Base-by-base conservation (phyloP, 2,113 vertebrate species). In the Chauna torquata region DNA sequence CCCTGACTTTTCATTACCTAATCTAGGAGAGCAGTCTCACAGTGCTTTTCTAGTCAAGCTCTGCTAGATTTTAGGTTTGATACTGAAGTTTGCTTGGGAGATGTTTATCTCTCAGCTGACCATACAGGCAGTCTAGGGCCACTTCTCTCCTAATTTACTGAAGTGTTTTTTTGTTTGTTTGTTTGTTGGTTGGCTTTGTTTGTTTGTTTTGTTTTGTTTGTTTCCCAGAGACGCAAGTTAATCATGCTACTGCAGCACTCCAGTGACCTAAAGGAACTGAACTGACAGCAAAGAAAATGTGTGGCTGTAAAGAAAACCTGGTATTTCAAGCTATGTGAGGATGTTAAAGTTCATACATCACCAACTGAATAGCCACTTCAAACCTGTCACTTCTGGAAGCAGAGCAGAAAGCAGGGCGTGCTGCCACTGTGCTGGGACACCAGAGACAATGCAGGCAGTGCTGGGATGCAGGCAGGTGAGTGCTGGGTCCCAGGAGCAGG, bases 381-480 rank as follows among this genome's bases (percentile, higher is more conserved):
- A 77, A 79, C 19, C 47, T 1, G 0, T 32, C 42, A 28, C 30
- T 94, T 86, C 17, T 78, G 49, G 83, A 92, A 61, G 9, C 16
- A 47, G 54, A 68, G 20, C 28, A 24, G 32, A 34, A 66, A 27
- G 64, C 70, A 47, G 7, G 14, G 27, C 57, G 12, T 40, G 27
- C n/a, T 78, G 13, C 47, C 58, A 18, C 50, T 50, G 16, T 32
- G 10, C 24, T 64, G 27, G 49, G 54, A 93, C 71, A 66, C 5
- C 6, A 20, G 58, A 57, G 32, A 20, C 2, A 0, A 13, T 30
- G 2, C 28, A 13, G 1, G 1, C 32, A 12, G 27, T 74, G 61
- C 36, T 52, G 45, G 27, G 17, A 5, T 55, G 28, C 25, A 64
- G 34, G 23, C 0, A 1, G 86, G 22, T n/a, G 30, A 58, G 6